Percentiles rank a stretch among this genome's conserved stretches.
phyloP scores from a whole-genome alignment of 1,140 invertebrate genomes.

The Pemphigus obesinymphae region DNA sequence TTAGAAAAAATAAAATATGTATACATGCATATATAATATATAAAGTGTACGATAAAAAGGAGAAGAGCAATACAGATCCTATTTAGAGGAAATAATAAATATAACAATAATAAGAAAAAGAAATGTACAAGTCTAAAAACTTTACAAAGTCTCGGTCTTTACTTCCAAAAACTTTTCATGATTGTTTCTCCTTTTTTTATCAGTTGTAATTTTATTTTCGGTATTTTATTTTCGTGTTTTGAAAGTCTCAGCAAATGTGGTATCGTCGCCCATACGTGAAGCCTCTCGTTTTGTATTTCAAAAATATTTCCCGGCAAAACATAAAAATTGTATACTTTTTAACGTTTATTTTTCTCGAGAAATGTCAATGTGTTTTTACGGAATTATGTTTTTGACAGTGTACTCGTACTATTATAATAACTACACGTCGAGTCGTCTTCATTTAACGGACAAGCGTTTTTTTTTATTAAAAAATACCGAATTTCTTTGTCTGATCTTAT shows the following conservation, averaged over 20 bases:
- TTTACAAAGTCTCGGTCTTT: constrained; percentile 8
- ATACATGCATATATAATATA: background rate
- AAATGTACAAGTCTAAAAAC: constrained; percentile 20
- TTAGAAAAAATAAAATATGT: background rate
- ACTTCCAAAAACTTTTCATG: constrained; percentile 5
- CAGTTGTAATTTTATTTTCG: background rate
- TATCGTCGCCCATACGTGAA: background rate
- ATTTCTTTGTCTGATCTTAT: too few species aligned
- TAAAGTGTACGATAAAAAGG: background rate
- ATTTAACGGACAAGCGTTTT: too few species aligned
- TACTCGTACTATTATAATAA: too few species aligned
- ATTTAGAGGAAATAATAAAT: background rate
- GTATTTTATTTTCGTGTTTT: background rate
- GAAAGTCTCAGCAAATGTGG: background rate
- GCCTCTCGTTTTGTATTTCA: background rate
- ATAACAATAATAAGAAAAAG: background rate
- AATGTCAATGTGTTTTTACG: too few species aligned
- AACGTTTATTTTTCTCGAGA: too few species aligned
- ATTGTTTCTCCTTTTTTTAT: constrained; percentile 22
- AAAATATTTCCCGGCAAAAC: background rate
- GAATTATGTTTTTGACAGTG: too few species aligned
- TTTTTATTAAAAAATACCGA: too few species aligned
- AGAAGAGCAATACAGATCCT: background rate
- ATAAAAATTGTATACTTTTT: too few species aligned
- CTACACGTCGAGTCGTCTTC: too few species aligned